phyloP scores from a whole-genome alignment of 2,797 vertebrate species.

The Synaphobranchus kaupii region DNA sequence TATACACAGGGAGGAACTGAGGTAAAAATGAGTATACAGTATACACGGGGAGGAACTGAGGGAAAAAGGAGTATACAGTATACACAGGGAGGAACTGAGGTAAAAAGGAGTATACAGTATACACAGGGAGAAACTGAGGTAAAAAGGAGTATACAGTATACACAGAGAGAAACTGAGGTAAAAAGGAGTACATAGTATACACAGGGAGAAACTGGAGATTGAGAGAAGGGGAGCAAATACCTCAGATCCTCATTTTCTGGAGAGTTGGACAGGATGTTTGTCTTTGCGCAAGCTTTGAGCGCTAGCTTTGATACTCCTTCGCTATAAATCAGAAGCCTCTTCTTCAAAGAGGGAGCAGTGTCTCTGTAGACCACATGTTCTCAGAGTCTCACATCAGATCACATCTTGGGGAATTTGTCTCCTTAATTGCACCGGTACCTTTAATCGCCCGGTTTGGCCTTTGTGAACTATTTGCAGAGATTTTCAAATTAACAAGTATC shows the following conservation, averaged over 20 bases:
- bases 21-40: too few species aligned
- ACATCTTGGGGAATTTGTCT: slow-evolving; percentile 49
- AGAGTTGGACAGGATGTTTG: slow-evolving; percentile 50
- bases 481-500: slow-evolving; percentile 7
- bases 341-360: slow-evolving; percentile 59
- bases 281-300: slow-evolving; percentile 48
- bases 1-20: too few species aligned
- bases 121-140: neutral
- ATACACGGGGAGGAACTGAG: too few species aligned
- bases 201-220: neutral
- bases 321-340: slow-evolving; percentile 58
- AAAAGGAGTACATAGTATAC: neutral
- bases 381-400: slow-evolving; percentile 36
- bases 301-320: slow-evolving; percentile 59
- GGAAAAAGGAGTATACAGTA: neutral
- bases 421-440: slow-evolving; percentile 40
- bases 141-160: too few species aligned
- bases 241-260: neutral
- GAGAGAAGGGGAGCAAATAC: neutral
- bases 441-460: slow-evolving; percentile 51
- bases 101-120: neutral
- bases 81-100: neutral
- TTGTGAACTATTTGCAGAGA: slow-evolving; percentile 45
- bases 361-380: slow-evolving; percentile 51
- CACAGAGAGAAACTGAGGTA: neutral